Evolutionary conservation across 2,113 vertebrate species (phyloP).

Genomic region (Psettodes erumei): DNA sequence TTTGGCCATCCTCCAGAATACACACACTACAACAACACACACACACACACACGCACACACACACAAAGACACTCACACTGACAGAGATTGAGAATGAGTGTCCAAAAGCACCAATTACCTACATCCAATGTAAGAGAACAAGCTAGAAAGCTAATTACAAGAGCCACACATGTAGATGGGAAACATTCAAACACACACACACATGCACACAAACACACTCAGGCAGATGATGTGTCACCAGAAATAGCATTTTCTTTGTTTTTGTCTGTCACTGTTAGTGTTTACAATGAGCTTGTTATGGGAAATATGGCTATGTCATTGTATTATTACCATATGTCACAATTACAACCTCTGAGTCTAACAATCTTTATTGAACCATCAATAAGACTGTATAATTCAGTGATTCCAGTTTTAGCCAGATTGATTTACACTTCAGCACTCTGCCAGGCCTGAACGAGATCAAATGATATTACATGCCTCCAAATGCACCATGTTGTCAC

Average conservation of each 20-base stretch:
- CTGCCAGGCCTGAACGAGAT: slow-evolving; percentile 59
- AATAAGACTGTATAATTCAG: slow-evolving; percentile 70
- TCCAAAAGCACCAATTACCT: slow-evolving; percentile 77
- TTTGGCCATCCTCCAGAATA: slow-evolving; percentile 73
- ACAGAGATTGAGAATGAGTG: slow-evolving; percentile 72
- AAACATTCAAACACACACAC: slow-evolving; percentile 11
- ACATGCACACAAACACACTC: slow-evolving; percentile 12
- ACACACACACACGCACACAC: slow-evolving; percentile 41
- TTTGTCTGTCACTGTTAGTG: slow-evolving; percentile 45
- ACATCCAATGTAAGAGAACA: slow-evolving; percentile 70
- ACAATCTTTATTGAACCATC: slow-evolving; percentile 70
- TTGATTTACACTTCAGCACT: slow-evolving; percentile 70
- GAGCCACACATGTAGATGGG: slow-evolving; percentile 55
- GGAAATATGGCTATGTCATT: slow-evolving; percentile 47
- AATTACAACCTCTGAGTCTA: slow-evolving; percentile 52
- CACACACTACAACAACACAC: slow-evolving; percentile 37
- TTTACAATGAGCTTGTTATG: slow-evolving; percentile 54
- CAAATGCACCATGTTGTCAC: slow-evolving; percentile 60
- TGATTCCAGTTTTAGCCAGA: slow-evolving; percentile 66
- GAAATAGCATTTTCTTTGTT: slow-evolving; percentile 35
- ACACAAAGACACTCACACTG: slow-evolving; percentile 37
- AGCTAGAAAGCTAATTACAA: slow-evolving; percentile 75
- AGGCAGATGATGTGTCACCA: slow-evolving; percentile 33
- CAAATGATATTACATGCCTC: slow-evolving; percentile 63
- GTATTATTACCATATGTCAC: slow-evolving; percentile 69